Percentiles rank a stretch among this genome's conserved stretches.
Conservation (phyloP, 92 coral and sea anemone genomes). For the Palythoa grandis region DNA sequence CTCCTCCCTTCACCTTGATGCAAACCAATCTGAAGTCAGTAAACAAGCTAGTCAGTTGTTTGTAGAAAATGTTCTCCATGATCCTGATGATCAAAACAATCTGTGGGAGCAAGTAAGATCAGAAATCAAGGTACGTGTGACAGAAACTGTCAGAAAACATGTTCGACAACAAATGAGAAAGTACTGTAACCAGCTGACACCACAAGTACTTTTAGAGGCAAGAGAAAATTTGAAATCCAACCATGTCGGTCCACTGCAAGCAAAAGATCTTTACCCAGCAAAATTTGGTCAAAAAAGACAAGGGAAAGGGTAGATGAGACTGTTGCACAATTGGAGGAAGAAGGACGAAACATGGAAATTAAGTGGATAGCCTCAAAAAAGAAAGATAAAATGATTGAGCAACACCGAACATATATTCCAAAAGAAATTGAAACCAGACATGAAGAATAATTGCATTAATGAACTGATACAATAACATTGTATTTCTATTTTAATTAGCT, state of each 20-base stretch:
- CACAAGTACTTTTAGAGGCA: background rate
- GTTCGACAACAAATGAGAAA: background rate
- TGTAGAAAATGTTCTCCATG: slow-evolving; percentile 35
- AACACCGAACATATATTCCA: background rate
- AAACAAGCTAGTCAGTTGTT: slow-evolving; percentile 27
- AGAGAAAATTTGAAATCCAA: background rate
- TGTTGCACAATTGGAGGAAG: background rate
- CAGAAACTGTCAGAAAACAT: slow-evolving; percentile 2
- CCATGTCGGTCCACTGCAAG: background rate
- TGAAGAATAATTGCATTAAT: background rate
- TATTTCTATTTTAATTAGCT: background rate
- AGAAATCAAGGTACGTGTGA: background rate
- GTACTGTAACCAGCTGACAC: background rate
- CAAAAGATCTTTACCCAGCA: slow-evolving; percentile 9
- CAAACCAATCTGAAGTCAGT: slow-evolving; percentile 19
- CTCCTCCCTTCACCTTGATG: slow-evolving; percentile 15
- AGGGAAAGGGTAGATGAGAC: background rate
- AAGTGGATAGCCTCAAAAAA: background rate
- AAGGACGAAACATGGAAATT: background rate
- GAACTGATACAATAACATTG: background rate
- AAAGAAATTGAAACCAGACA: background rate
- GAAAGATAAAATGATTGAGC: background rate
- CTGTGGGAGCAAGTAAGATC: background rate
- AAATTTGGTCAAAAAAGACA: background rate
- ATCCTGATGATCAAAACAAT: background rate